Evolutionary conservation across 2,888 invertebrate genomes (phyloP).

Genomic region (Drosophila leonis): DNA sequence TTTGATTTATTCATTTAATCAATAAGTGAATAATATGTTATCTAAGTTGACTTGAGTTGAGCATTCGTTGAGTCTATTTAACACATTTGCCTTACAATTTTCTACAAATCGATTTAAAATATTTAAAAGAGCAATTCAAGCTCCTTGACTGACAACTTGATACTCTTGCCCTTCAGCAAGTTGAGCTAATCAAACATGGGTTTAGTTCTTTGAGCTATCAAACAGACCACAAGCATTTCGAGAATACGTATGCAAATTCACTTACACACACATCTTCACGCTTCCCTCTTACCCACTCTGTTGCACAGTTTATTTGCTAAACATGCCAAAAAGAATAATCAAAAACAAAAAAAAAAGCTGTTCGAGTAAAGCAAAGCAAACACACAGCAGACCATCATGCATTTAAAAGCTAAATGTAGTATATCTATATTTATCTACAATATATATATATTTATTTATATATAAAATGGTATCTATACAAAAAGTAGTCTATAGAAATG

Average conservation of each 20-base stretch:
- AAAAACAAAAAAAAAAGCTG: slow-evolving; percentile 3
- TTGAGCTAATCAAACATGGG: slow-evolving; percentile 2
- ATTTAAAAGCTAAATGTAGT: slow-evolving; percentile 25
- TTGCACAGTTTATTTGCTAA: slow-evolving; percentile 34
- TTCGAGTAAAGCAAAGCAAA: slow-evolving; percentile 48
- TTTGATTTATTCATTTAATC: no score
- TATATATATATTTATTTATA: slow-evolving; percentile 8
- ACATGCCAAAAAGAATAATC: slow-evolving; percentile 34
- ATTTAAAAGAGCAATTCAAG: background rate
- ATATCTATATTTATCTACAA: background rate
- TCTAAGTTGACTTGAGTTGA: no score
- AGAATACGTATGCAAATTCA: slow-evolving; percentile 4
- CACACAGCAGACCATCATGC: slow-evolving; percentile 50
- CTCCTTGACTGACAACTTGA: background rate
- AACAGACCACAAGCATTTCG: slow-evolving; percentile 21
- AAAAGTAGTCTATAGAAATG: slow-evolving; percentile 7
- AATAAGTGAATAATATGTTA: no score
- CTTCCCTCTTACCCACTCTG: background rate
- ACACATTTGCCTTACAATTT: background rate
- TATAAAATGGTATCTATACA: slow-evolving; percentile 5
- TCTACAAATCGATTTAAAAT: background rate
- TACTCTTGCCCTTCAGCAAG: background rate
- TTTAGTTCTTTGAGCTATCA: slow-evolving; percentile 11
- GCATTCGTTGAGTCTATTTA: no score
- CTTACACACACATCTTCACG: background rate